phyloP scores from a whole-genome alignment of 2,113 vertebrate genomes.

The Calyptommatus sinebrachiatus region DNA sequence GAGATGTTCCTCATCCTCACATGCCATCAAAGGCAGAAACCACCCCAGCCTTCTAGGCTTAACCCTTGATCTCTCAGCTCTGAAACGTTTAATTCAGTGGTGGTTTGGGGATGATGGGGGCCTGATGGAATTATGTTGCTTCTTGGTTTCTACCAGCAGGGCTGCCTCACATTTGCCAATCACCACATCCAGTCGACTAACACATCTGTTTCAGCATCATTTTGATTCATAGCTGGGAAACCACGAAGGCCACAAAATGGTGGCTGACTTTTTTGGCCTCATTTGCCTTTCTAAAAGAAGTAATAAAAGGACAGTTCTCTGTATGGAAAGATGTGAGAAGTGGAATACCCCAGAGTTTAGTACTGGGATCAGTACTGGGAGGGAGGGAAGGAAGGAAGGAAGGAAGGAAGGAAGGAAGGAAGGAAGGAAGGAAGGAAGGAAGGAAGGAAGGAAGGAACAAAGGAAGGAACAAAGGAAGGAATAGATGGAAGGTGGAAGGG shows the following conservation, averaged over 20 bases:
- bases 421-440: too few species aligned
- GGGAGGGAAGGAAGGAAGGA: too few species aligned
- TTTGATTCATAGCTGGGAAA: conserved; percentile 67
- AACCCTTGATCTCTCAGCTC: conserved; percentile 62
- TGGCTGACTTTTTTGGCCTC: conserved; percentile 64
- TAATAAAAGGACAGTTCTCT: background rate
- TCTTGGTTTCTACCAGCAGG: conserved; percentile 39
- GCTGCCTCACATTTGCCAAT: conserved; percentile 51
- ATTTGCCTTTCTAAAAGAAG: conserved; percentile 54
- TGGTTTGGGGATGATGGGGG: background rate
- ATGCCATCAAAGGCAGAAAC: conserved; percentile 72
- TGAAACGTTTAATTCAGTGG: conserved; percentile 58
- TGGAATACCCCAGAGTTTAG: too few species aligned
- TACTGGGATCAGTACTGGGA: too few species aligned
- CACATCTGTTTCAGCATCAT: conserved; percentile 65
- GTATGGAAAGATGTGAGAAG: too few species aligned
- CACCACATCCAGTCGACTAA: conserved; percentile 57
- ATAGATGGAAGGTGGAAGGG: too few species aligned
- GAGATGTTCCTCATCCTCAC: conserved; percentile 70
- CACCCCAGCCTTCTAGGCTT: conserved; percentile 67
- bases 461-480: too few species aligned
- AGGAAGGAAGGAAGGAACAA: too few species aligned
- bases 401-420: too few species aligned
- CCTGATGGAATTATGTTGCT: conserved; percentile 49
- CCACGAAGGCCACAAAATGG: conserved; percentile 60